Evolutionary conservation across 2,113 vertebrate genomes (phyloP), one percentile per base, ranked within the genome.

Genomic region (Amia ocellicauda): DNA sequence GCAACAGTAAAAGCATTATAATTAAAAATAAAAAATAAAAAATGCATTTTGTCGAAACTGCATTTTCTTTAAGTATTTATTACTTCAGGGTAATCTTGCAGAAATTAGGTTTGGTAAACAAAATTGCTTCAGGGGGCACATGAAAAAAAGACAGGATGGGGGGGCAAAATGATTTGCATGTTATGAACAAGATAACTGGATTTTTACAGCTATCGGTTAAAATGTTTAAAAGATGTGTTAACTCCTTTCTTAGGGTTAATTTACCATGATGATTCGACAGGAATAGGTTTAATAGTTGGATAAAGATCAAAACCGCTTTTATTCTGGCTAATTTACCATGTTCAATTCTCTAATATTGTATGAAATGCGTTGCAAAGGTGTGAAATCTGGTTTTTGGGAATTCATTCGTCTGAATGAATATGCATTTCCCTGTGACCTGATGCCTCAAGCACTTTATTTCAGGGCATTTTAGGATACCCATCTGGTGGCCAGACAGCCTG

Each of bases 61-160:
- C 73, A 75, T 85, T 76, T 72, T 65, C 85, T 78, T 85, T 82
- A 72, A 62, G 69, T 69, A 72, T 79, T 75, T 83, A 83, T 85
- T 20, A 2, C 74, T 79, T 77, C 64, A 75, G n/a, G 16, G 31
- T 36, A 81, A 7, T 50, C 28, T 20, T 17, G 20, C 7, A 24
- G 40, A 78, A 80, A 83, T 83, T 27, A 76, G 77, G 75, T 76
- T 84, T 86, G 76, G 31, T 36, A 36, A 36, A 36, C 31, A 36
- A 36, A 36, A 36, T 36, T 36, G 31, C 31, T 36, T 1, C 11
- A 36, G 31, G 31, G 31, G 31, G 11, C n/a, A n/a, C n/a, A n/a
- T n/a, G n/a, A 11, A 7, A 36, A 36, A 11, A 7, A 36, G 11
- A 36, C 31, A 36, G 31, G 31, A 36, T 7, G 11, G 31, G 31